Conservation (phyloP, 2,113 vertebrate genomes). For the Felis chaus region DNA sequence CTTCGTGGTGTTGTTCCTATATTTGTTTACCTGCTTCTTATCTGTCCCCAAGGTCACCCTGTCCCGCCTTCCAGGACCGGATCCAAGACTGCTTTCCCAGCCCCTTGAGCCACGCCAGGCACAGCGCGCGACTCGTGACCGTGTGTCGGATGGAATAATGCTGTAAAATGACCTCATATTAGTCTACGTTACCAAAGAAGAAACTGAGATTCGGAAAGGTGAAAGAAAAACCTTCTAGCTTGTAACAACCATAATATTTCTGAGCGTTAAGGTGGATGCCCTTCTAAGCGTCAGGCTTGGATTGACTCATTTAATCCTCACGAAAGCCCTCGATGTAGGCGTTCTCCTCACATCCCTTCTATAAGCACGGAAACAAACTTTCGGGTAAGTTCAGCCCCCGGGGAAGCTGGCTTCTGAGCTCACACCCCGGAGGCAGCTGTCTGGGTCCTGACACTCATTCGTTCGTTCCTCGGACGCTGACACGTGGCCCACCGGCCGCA, state of each 20-base stretch:
- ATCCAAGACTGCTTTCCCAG: background rate
- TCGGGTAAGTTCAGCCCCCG: background rate
- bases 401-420: background rate
- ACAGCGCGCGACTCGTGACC: fast-evolving
- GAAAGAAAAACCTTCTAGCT: background rate
- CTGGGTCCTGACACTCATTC: background rate
- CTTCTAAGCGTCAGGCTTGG: background rate
- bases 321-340: background rate
- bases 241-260: background rate
- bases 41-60: background rate
- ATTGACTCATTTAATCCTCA: background rate
- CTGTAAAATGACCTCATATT: too few species aligned
- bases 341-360: background rate
- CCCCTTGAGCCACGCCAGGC: fast-evolving
- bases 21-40: background rate
- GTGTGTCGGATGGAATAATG: background rate
- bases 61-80: background rate
- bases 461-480: background rate
- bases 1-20: background rate
- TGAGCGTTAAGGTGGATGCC: background rate
- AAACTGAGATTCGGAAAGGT: background rate
- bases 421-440: background rate
- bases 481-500: background rate
- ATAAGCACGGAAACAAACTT: background rate
- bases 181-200: background rate